Base-by-base conservation (phyloP, 2,888 invertebrate species). In the Onchidella celtica region DNA sequence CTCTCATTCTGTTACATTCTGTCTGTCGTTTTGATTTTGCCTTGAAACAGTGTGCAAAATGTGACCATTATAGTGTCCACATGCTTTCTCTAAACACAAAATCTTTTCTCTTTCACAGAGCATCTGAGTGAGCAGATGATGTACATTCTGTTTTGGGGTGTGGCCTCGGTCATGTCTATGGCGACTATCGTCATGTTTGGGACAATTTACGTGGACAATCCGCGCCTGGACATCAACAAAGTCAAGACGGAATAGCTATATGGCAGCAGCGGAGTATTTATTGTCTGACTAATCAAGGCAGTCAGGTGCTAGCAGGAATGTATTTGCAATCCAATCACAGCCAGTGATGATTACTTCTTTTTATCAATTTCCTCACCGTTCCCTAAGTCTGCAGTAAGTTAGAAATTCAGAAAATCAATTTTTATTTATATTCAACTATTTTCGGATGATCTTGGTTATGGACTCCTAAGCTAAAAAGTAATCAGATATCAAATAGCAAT, bases 91-190 rank as follows among this genome's bases (percentile, higher is more conserved):
- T n/a, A n/a, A n/a, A n/a, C n/a, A n/a, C n/a, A n/a, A n/a, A n/a
- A n/a, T n/a, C n/a, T 65, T 68, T 76, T 61, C 82, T 84, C 83
- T 81, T 72, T 27, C 91, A 72, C 93, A 92, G 96, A 97, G 90
- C 89, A 92, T 83, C 84, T 89, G n/a, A 91, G 90, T 79, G 93
- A 93, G 83, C 93, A 93, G 89, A 94, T 98, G 85, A 94, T 98
- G 84, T 98, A 97, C 92, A 95, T 98, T 90, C 94, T 98, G 90
- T 98, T 99, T 94, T 99, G 98, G 98, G 97, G 97, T n/a, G 96
- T 96, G 0, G 97, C 97, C 95, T 96, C 97, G 63, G 95, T 95
- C 0, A 95, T 96, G 65, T 97, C 97, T 3, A 92, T 95, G 63
- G 95, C 96, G 57, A 95, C 96, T 78, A 97, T 97, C 83, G 96